Conservation (phyloP, 2,888 invertebrate species). For the Amphipoea oculea region DNA sequence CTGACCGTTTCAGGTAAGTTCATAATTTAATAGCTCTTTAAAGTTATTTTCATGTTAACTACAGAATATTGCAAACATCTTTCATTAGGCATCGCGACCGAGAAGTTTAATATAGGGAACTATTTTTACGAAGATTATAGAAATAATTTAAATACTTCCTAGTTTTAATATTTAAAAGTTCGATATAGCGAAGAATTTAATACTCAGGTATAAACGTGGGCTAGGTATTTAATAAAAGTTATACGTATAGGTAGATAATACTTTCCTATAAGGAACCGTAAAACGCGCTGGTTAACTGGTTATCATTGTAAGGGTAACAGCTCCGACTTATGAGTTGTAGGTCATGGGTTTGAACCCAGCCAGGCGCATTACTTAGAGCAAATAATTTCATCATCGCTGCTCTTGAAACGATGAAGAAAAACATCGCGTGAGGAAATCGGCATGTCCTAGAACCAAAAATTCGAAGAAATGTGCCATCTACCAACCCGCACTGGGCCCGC, state of each 20-base stretch:
- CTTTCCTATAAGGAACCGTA: not conserved
- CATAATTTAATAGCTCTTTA: conserved; percentile 33
- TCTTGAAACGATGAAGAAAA: no score
- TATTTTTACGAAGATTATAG: conserved; percentile 26
- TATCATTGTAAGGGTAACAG: not conserved
- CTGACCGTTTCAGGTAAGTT: conserved; percentile 42
- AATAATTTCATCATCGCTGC: no score
- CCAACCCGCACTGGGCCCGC: no score
- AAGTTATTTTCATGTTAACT: conserved; percentile 31
- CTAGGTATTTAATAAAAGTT: not conserved
- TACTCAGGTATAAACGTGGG: conserved; percentile 14
- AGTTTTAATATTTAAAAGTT: conserved; percentile 13
- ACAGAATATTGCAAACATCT: conserved; percentile 41
- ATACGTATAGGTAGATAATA: not conserved
- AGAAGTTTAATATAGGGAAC: conserved; percentile 41
- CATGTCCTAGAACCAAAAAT: no score
- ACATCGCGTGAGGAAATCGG: no score
- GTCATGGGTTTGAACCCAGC: no score
- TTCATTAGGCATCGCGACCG: conserved; percentile 22
- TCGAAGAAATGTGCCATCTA: no score
- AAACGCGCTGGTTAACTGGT: not conserved
- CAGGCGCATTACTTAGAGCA: no score
- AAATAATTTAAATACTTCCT: conserved; percentile 5
- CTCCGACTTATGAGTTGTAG: no score
- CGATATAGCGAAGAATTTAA: conserved; percentile 12